phyloP scores from a whole-genome alignment of 2,113 vertebrate genomes.

The Centrocercus urophasianus region DNA sequence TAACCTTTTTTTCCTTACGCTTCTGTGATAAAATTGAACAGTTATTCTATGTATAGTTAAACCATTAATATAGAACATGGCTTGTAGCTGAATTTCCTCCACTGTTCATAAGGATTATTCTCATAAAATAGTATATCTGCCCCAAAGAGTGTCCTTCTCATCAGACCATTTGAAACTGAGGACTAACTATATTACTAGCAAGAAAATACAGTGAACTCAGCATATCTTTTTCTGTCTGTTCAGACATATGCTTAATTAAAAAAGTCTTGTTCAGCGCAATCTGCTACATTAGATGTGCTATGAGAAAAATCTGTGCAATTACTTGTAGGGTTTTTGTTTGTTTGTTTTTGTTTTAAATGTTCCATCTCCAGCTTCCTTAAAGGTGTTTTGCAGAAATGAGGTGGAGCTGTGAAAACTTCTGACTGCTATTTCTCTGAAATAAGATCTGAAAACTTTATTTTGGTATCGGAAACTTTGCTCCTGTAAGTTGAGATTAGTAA shows the following conservation, averaged over 20 bases:
- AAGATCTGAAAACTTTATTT: neutral
- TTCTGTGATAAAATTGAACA: neutral
- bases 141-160: neutral
- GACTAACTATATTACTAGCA: neutral
- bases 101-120: neutral
- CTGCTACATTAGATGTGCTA: neutral
- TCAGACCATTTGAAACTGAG: neutral
- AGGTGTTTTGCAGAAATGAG: neutral
- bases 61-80: neutral
- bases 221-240: neutral
- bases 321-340: neutral
- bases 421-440: neutral
- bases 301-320: neutral
- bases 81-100: neutral
- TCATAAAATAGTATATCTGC: neutral
- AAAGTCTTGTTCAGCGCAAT: neutral
- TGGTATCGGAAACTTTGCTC: neutral
- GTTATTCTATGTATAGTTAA: neutral
- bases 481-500: neutral
- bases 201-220: neutral
- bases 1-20: neutral
- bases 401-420: neutral
- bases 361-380: neutral
- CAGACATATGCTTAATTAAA: neutral
- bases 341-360: neutral